Conservation (phyloP, 2,888 invertebrate genomes). For the Beris morrisii region DNA sequence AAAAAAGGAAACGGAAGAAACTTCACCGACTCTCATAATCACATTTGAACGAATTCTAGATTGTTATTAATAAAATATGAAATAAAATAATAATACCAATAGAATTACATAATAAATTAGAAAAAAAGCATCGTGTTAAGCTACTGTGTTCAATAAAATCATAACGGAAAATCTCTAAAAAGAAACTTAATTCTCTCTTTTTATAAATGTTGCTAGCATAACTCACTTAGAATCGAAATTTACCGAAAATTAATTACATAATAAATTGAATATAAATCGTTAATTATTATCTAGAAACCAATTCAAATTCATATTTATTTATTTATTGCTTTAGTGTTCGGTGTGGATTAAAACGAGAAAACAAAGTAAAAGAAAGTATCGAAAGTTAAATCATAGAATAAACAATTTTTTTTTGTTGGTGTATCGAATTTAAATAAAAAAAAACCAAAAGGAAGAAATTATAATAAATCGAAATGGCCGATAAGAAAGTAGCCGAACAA, state of each 20-base stretch:
- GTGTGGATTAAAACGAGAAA: constrained; percentile 12
- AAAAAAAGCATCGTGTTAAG: background rate
- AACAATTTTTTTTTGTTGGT: constrained; percentile 22
- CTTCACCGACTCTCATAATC: constrained; percentile 1
- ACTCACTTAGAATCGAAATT: no score
- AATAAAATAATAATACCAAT: background rate
- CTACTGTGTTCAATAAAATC: background rate
- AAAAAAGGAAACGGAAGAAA: constrained; percentile 9
- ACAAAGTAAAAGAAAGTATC: background rate
- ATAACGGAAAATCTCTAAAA: no score
- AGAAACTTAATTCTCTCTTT: no score
- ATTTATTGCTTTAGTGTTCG: background rate
- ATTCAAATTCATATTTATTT: no score
- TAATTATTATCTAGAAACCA: no score
- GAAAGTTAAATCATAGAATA: constrained; percentile 5
- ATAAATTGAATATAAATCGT: no score
- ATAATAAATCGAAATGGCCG: constrained; percentile 62
- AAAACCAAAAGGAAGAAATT: no score
- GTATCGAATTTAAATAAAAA: background rate
- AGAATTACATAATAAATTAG: background rate
- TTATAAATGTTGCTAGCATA: no score
- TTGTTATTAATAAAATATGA: background rate
- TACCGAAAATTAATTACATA: no score
- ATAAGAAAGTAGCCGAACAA: constrained; percentile 75
- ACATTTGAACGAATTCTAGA: background rate